Conservation (phyloP, 2,113 vertebrate genomes). For the Cairina moschata region DNA sequence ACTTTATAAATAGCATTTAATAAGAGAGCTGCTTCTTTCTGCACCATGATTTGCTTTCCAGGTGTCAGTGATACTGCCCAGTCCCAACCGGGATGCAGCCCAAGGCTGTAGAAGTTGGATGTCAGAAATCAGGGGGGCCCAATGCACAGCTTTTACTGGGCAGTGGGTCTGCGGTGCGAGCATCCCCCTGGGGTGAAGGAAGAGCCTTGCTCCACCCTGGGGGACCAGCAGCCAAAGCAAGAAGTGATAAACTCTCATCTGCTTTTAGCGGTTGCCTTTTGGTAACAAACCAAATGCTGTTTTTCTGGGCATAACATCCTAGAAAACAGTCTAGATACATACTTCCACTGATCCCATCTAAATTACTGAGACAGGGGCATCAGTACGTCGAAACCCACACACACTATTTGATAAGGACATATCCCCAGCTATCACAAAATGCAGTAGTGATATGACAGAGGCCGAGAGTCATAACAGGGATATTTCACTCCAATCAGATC, state of each 20-base stretch:
- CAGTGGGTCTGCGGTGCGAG: background rate
- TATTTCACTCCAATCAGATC: background rate
- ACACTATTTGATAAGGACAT: background rate
- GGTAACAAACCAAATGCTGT: background rate
- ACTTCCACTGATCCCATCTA: background rate
- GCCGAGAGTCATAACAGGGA: background rate
- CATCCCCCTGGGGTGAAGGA: background rate
- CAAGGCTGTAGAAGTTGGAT: background rate
- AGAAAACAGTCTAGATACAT: background rate
- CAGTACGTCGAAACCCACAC: background rate
- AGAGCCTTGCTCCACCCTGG: background rate
- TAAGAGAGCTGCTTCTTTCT: background rate
- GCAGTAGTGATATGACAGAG: background rate
- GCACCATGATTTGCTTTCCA: background rate
- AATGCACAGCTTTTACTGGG: background rate
- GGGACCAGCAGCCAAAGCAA: background rate
- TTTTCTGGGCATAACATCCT: background rate
- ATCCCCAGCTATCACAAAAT: background rate
- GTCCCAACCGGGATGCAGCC: background rate
- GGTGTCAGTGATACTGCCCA: background rate
- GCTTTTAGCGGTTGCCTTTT: background rate
- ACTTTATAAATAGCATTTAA: background rate
- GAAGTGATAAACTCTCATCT: background rate
- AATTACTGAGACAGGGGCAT: background rate
- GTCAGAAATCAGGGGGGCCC: background rate